A percentile compares a stretch with the other conserved stretches of the same genome.
Conservation (phyloP, 2,797 vertebrate species). For the Tapirus indicus region DNA sequence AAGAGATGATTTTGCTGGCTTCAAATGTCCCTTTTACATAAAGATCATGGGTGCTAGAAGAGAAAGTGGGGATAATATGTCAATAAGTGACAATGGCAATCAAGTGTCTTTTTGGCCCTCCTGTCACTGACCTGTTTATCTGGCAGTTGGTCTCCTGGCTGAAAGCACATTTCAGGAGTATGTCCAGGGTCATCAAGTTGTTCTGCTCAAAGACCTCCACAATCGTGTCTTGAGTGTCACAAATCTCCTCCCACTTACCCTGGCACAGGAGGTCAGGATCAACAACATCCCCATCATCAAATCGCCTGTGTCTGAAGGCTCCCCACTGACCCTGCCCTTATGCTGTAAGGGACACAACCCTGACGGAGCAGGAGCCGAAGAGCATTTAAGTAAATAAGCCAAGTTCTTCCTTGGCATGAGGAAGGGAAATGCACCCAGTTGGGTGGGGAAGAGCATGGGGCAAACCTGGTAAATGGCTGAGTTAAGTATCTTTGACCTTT, state of each 20-base stretch:
- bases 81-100: too few species aligned
- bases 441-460: not conserved
- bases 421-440: not conserved
- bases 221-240: slow-evolving; percentile 76
- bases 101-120: too few species aligned
- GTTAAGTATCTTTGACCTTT: not conserved
- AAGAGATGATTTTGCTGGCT: too few species aligned
- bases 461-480: not conserved
- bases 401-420: not conserved
- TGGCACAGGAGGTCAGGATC: slow-evolving; percentile 55
- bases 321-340: not conserved
- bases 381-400: not conserved
- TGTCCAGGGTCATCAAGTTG: slow-evolving; percentile 95
- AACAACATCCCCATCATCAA: not conserved
- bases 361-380: not conserved
- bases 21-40: too few species aligned
- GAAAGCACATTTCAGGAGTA: slow-evolving; percentile 88
- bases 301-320: not conserved
- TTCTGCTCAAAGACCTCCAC: slow-evolving; percentile 93
- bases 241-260: slow-evolving; percentile 87
- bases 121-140: too few species aligned
- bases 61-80: too few species aligned
- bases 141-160: too few species aligned
- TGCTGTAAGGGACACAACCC: not conserved
- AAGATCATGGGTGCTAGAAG: too few species aligned